Evolutionary conservation across 2,888 invertebrate species (phyloP), one percentile per base, ranked within the genome.

Genomic region (Agrochola lychnidis): DNA sequence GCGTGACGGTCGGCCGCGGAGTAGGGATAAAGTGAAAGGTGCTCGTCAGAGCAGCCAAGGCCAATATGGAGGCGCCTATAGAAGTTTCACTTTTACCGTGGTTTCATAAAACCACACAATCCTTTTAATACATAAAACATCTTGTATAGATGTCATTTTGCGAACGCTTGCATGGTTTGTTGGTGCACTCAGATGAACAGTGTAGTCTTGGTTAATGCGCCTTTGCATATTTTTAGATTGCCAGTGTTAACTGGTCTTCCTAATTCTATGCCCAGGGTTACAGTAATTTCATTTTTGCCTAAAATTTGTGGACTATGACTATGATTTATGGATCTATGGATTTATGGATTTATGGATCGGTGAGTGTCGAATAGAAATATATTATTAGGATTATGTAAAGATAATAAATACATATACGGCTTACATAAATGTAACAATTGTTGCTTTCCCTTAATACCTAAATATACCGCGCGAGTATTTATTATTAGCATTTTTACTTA

Each of bases 371-470:
- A 70, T 61, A 40, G 0, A 16, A 19, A 9, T 53, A 10, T 62
- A 12, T 73, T 57, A 25, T 25, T 22, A 36, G 14, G 19, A 16
- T 25, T 14, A 69, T 4, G 16, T 42, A 6, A 53, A 62, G 25
- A 56, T 36, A 36, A 42, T 61, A 36, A 16, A 45, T 51, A 59
- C 4, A 53, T 51, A 36, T 57, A 2, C 9, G 66, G 36, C 61
- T 69, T 62, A 78, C 81, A 78, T 57, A 73, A 81, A 78, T 78
- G 56, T 73, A 62, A 73, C 77, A 68, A 64, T 59, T 73, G 56
- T 53, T 36, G 16, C 42, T 57, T 62, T 56, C 0, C 25, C 42
- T 69, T 72, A 70, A 36, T 45, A 36, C 48, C 40, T 70, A 80
- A 30, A 68, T 40, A 6, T 67, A 51, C 22, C 22, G 2, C 51